Conservation (phyloP, 2,113 vertebrate genomes). For the Cebus imitator region DNA sequence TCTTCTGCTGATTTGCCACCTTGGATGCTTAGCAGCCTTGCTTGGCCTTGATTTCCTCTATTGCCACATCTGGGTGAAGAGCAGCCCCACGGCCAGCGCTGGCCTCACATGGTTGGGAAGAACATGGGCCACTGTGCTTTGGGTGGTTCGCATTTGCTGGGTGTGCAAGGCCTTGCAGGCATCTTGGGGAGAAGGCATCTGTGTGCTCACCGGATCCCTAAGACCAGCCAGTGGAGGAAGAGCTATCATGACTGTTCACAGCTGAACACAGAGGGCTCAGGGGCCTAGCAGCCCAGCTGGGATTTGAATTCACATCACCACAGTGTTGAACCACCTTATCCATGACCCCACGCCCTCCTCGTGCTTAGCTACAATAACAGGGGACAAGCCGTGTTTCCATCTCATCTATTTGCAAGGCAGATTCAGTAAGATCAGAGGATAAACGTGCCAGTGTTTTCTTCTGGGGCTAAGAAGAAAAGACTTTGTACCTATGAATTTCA, state of each 20-base stretch:
- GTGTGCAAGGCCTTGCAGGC: accelerated
- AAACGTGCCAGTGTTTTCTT: accelerated
- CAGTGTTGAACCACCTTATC: accelerated
- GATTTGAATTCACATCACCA: accelerated
- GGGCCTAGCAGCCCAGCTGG: neutral
- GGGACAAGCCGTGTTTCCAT: accelerated
- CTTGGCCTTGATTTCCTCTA: neutral
- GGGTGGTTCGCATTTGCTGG: accelerated
- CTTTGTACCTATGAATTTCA: accelerated
- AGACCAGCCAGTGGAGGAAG: accelerated
- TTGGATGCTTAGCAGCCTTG: accelerated
- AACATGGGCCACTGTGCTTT: accelerated
- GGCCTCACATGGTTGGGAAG: accelerated
- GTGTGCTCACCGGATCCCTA: accelerated
- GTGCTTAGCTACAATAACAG: neutral
- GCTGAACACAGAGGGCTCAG: neutral
- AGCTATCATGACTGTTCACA: accelerated
- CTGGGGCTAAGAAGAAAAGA: neutral
- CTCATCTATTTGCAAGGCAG: neutral
- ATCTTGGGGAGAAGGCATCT: accelerated
- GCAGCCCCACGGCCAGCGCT: neutral
- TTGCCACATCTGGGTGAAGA: accelerated
- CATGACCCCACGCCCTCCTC: neutral
- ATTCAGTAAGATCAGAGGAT: neutral
- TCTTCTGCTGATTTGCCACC: neutral